Evolutionary conservation across 2,888 invertebrate genomes (phyloP), one percentile per base, ranked within the genome.

Genomic region (Acronicta psi): DNA sequence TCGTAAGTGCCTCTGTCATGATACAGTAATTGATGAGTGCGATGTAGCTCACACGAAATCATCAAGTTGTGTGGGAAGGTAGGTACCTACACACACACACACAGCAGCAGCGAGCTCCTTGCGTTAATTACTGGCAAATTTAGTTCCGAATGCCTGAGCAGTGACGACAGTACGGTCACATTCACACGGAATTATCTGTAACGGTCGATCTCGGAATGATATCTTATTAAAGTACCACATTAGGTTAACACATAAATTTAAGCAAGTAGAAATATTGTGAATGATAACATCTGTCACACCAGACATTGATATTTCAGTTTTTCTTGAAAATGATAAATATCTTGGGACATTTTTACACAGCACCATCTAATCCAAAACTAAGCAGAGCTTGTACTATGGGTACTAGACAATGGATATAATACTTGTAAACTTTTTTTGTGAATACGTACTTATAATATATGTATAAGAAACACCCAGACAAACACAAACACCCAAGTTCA

Each of bases 101-200:
- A 11, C 5, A 14, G 16, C 29, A 5, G 23, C 43, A 46, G 13
- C 23, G 18, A 46, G 47, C 47, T 52, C 10, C 31, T 38, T 29
- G 34, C 40, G 40, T 50, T 53, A 58, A 70, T 59, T 64, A 65
- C 34, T 40, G 6, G 59, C 53, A 31, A 60, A 54, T 56, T 52
- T 25, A 44, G 54, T 63, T 61, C 61, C 58, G 64, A 59, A 72
- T 73, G 61, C 64, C 49, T 50, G 23, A 10, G 29, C 34, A 25
- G 37, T 66, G 69, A 71, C 58, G 25, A 7, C 11, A 17, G 1
- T 29, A 17, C 16, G 1, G 17, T 55, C 51, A 52, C 37, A 47
- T 54, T n/a, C 1, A 50, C 45, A 17, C 38, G 45, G 14, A 38
- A 7, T 45, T 69, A 58, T 52, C 42, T 34, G 25, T n/a, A 20